These are phyloP conservation scores for Sesamia nonagrioides DNA, from an alignment of 1,140 invertebrate genomes.

Conservation along the genomic window DNA sequence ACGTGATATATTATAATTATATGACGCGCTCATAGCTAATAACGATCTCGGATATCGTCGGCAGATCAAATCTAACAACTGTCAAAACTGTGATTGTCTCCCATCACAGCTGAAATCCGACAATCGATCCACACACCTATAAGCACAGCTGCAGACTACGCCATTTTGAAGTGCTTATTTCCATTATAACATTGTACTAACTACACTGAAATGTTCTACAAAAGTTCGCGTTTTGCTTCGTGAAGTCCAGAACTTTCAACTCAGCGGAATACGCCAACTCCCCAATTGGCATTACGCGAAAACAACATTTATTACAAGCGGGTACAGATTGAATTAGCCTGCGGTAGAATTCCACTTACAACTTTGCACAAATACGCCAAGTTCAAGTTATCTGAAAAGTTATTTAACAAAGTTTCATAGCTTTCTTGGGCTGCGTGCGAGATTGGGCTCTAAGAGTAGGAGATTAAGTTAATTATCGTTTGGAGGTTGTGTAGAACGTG, in stretches of 20 bases:
- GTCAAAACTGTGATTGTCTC: slow-evolving; percentile 54
- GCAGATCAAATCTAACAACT: slow-evolving; percentile 49
- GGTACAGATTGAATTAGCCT: slow-evolving; percentile 85
- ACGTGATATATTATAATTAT: slow-evolving; percentile 25
- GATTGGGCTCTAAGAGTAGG: slow-evolving; percentile 77
- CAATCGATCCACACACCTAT: slow-evolving; percentile 73
- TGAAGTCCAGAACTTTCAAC: slow-evolving; percentile 86
- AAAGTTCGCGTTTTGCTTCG: slow-evolving; percentile 88
- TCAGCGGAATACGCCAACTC: slow-evolving; percentile 79
- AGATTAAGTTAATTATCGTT: slow-evolving; percentile 81
- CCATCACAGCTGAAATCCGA: slow-evolving; percentile 62
- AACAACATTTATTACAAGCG: slow-evolving; percentile 86
- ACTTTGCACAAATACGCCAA: slow-evolving; percentile 85
- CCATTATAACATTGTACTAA: slow-evolving; percentile 88
- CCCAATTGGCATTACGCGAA: slow-evolving; percentile 83
- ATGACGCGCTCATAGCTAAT: slow-evolving; percentile 6
- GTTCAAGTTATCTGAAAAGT: slow-evolving; percentile 88
- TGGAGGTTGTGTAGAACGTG: slow-evolving; percentile 67
- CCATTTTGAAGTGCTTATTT: slow-evolving; percentile 88
- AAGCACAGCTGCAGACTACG: slow-evolving; percentile 83
- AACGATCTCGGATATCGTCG: slow-evolving; percentile 5
- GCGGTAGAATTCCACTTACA: slow-evolving; percentile 83
- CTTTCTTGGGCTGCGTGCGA: slow-evolving; percentile 80
- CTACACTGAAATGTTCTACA: slow-evolving; percentile 88
- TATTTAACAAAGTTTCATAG: slow-evolving; percentile 88